Conservation (phyloP, 64 coral and sea anemone genomes). For the Anthopleura sola region DNA sequence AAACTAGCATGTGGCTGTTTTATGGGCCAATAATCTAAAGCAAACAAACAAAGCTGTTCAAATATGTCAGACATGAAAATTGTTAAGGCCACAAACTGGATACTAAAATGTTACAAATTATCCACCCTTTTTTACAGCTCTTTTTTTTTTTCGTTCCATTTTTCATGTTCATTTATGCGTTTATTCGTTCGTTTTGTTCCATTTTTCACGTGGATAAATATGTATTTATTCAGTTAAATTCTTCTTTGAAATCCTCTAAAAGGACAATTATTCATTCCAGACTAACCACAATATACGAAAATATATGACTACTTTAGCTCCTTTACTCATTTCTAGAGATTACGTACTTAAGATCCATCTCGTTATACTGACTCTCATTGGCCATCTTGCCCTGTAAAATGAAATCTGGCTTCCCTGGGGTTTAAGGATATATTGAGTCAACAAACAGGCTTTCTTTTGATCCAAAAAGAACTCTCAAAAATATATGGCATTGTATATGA, state of each 20-base stretch:
- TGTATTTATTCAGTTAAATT: background rate
- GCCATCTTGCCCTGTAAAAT: background rate
- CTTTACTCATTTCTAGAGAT: conserved; percentile 1
- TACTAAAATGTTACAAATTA: background rate
- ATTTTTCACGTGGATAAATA: too few relatives aligned
- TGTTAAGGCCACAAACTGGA: background rate
- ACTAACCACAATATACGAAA: background rate
- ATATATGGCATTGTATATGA: background rate
- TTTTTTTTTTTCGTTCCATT: background rate
- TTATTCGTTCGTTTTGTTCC: background rate
- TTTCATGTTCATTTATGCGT: background rate
- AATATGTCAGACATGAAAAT: background rate
- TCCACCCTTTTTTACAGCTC: background rate
- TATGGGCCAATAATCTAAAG: background rate
- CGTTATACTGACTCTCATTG: background rate
- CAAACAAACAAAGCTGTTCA: background rate
- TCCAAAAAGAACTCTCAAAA: background rate
- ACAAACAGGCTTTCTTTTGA: background rate
- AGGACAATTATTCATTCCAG: background rate
- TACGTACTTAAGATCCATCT: background rate
- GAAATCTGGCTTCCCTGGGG: background rate
- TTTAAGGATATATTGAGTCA: background rate
- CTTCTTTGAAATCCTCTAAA: background rate
- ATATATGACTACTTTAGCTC: background rate
- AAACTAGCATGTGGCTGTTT: background rate